A percentile compares a stretch with the other conserved stretches of the same genome.
Conservation (phyloP, 2,113 vertebrate genomes). For the Alligator sinensis region DNA sequence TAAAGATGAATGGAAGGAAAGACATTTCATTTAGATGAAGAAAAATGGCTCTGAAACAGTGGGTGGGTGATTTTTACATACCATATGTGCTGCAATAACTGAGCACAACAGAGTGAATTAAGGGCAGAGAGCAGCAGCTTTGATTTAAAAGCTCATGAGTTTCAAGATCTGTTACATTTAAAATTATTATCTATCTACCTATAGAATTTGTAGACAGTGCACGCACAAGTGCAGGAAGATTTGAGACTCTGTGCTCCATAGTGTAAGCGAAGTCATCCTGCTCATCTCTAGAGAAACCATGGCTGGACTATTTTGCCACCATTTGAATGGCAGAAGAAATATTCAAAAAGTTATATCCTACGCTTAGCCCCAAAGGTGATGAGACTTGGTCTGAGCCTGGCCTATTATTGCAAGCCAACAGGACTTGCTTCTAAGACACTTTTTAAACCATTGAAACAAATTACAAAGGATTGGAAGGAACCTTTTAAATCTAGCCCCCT, state of each 20-base stretch:
- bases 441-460: background rate
- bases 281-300: background rate
- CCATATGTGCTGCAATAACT: constrained; percentile 53
- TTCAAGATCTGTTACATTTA: constrained; percentile 1
- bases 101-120: constrained; percentile 47
- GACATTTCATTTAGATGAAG: constrained; percentile 73
- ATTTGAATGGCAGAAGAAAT: background rate
- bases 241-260: background rate
- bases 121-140: constrained; percentile 29
- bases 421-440: background rate
- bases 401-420: constrained; percentile 5
- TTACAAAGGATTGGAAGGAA: background rate
- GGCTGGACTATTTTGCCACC: background rate
- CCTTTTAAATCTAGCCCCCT: background rate
- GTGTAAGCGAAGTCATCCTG: background rate
- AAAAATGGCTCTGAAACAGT: constrained; percentile 67
- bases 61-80: constrained; percentile 56
- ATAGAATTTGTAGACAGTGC: background rate
- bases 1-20: constrained; percentile 73
- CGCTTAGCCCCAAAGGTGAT: background rate
- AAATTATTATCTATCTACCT: background rate
- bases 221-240: background rate
- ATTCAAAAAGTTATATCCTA: background rate
- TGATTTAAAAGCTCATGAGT: constrained; percentile 6
- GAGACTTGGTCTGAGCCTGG: constrained; percentile 1